Conservation (phyloP, 2,888 invertebrate genomes). For the Hydropsyche betteni region DNA sequence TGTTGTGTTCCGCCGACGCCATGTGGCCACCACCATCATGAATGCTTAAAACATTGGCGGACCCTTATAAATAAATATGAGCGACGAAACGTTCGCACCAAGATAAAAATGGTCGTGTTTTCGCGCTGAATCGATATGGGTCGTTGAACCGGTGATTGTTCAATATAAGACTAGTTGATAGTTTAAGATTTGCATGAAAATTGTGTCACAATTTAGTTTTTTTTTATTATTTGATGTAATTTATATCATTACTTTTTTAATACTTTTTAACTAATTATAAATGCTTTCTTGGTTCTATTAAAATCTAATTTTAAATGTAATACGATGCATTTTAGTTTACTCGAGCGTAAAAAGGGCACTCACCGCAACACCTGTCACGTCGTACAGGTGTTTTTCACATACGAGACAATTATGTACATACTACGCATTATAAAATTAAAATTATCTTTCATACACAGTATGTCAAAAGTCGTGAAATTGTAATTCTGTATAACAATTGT, state of each 20-base stretch:
- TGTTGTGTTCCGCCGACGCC: not conserved
- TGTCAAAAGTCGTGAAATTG: no score
- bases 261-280: no score
- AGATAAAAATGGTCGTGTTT: conserved; percentile 38
- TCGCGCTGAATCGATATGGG: conserved; percentile 36
- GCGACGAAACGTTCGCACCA: conserved; percentile 30
- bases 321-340: no score
- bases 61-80: conserved; percentile 48
- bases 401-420: not conserved
- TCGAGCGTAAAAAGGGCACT: no score
- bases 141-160: conserved; percentile 17
- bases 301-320: no score
- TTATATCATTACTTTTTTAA: no score
- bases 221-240: no score
- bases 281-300: no score
- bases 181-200: not conserved
- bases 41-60: conserved; percentile 30
- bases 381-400: conserved; percentile 22
- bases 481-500: no score
- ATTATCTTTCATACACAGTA: no score
- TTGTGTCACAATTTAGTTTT: not conserved
- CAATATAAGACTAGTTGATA: not conserved
- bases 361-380: conserved; percentile 13
- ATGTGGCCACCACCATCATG: conserved; percentile 27
- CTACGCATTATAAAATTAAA: no score